Evolutionary conservation across 2,888 invertebrate species (phyloP).

Genomic region (Nasonovia ribisnigri): DNA sequence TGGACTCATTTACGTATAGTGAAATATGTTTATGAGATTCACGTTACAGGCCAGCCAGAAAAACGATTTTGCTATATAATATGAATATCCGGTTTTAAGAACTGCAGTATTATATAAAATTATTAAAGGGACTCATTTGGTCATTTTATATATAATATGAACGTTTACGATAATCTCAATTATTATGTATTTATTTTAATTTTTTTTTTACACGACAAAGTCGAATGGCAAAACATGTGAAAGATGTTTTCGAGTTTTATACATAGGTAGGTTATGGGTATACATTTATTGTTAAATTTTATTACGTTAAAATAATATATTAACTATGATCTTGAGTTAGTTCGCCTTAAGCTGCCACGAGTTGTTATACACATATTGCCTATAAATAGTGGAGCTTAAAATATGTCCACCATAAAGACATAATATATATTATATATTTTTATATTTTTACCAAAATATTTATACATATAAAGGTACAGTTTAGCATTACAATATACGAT

Average conservation of each 20-base stretch:
- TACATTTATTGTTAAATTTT: conserved; percentile 37
- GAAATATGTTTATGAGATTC: conserved; percentile 4
- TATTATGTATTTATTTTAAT: neutral
- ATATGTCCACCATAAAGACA: neutral
- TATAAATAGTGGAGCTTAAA: neutral
- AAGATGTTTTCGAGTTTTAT: neutral
- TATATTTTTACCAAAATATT: neutral
- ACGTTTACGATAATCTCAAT: conserved; percentile 16
- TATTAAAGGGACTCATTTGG: neutral
- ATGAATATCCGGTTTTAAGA: neutral
- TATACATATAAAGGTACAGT: neutral
- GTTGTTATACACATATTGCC: neutral
- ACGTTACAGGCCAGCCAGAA: neutral
- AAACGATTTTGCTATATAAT: neutral
- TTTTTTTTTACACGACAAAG: neutral
- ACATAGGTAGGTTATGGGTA: neutral
- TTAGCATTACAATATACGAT: conserved; percentile 26
- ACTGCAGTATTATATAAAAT: neutral
- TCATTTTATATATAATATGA: neutral
- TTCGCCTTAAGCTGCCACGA: neutral
- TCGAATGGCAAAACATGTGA: neutral
- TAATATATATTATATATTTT: neutral
- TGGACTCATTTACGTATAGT: neutral
- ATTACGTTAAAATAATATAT: conserved; percentile 23
- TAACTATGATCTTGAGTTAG: conserved; percentile 21